Conservation (phyloP, 30 jellyfish, hydroid and myxozoan species). For the Turritopsis rubra region DNA sequence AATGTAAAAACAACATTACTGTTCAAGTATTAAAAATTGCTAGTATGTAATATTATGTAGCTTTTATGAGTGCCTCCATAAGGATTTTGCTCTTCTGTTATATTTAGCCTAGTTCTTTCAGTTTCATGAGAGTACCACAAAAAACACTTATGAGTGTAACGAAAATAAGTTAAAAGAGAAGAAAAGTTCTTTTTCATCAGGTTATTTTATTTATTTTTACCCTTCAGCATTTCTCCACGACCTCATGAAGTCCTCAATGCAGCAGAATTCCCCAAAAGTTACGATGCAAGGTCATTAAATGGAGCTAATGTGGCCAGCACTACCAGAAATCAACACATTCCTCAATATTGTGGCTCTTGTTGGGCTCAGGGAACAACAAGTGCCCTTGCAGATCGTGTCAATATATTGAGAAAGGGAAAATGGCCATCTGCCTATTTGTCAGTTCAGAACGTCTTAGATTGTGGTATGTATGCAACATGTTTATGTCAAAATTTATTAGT, state of each 20-base stretch:
- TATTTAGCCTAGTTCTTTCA: too few species aligned
- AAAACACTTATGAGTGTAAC: too few species aligned
- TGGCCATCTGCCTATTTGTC: slow-evolving; percentile 91
- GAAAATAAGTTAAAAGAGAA: too few species aligned
- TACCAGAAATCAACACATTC: slow-evolving; percentile 88
- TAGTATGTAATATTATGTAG: too few species aligned
- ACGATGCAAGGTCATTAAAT: slow-evolving; percentile 67
- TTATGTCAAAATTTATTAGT: too few species aligned
- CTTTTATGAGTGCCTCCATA: too few species aligned
- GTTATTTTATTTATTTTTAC: too few species aligned
- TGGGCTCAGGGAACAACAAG: slow-evolving; percentile 97
- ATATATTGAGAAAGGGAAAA: slow-evolving; percentile 68
- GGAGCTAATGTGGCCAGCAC: slow-evolving; percentile 67
- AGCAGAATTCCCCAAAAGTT: slow-evolving; percentile 44
- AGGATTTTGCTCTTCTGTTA: too few species aligned
- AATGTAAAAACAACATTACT: too few species aligned
- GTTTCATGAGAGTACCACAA: too few species aligned
- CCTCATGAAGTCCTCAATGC: slow-evolving; percentile 62
- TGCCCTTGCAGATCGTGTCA: slow-evolving; percentile 83
- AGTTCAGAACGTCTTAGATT: slow-evolving; percentile 83
- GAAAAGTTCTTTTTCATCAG: too few species aligned
- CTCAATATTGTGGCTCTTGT: slow-evolving; percentile 97
- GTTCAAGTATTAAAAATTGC: too few species aligned
- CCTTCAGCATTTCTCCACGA: slow-evolving; percentile 37
- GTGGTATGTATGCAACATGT: slow-evolving; percentile 75